Conservation (phyloP, 1,140 invertebrate species). For the Musca vetustissima region DNA sequence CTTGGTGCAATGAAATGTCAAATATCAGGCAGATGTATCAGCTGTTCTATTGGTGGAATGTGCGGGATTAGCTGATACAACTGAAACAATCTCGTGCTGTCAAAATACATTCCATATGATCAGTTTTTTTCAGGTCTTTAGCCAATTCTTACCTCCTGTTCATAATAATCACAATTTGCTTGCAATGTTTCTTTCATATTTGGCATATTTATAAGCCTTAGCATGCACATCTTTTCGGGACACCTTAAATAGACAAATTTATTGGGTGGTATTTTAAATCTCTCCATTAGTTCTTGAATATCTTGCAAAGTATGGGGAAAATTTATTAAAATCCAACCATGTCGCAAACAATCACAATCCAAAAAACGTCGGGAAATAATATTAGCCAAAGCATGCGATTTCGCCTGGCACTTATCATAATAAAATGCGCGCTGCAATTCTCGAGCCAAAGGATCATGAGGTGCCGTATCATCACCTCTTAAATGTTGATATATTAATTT, state of each 20-base stretch:
- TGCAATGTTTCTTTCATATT: slow-evolving; percentile 37
- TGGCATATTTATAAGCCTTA: slow-evolving; percentile 33
- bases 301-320: slow-evolving; percentile 45
- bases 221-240: slow-evolving; percentile 38
- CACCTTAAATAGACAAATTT: slow-evolving; percentile 41
- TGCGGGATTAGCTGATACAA: too few relatives aligned
- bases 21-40: too few relatives aligned
- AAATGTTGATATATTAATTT: slow-evolving; percentile 39
- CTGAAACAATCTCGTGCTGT: too few relatives aligned
- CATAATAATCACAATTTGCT: slow-evolving; percentile 35
- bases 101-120: too few relatives aligned
- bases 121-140: neutral
- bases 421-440: slow-evolving; percentile 38
- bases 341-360: slow-evolving; percentile 38
- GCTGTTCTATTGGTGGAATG: too few relatives aligned
- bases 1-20: too few relatives aligned
- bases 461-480: slow-evolving; percentile 2
- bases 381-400: slow-evolving; percentile 39
- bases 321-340: slow-evolving; percentile 47
- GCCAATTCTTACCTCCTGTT: slow-evolving; percentile 31
- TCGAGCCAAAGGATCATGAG: slow-evolving; percentile 18
- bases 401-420: slow-evolving; percentile 29
- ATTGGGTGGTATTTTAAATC: slow-evolving; percentile 46
- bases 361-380: slow-evolving; percentile 38
- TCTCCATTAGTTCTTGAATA: slow-evolving; percentile 43